Conservation (phyloP, 1,140 invertebrate genomes). For the Drosophila leontia region DNA sequence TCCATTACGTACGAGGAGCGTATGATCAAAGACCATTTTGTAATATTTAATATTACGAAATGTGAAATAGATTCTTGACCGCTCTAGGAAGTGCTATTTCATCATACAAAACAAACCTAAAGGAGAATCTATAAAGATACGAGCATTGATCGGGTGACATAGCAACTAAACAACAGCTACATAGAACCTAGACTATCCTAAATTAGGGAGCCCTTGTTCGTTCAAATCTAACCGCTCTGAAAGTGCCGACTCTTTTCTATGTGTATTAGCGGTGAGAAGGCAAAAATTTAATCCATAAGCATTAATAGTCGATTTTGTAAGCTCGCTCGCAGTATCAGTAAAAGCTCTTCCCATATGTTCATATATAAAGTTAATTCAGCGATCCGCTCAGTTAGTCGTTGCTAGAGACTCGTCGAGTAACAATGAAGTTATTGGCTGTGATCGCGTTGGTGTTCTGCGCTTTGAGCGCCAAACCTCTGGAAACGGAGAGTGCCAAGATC, state of each 20-base stretch:
- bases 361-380: neutral
- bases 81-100: neutral
- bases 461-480: slow-evolving; percentile 19
- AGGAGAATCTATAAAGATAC: slow-evolving; percentile 6
- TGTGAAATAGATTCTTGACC: neutral
- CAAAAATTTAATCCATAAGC: slow-evolving; percentile 22
- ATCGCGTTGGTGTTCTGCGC: slow-evolving; percentile 25
- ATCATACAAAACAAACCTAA: neutral
- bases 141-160: neutral
- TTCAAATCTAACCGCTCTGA: neutral
- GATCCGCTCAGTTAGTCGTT: slow-evolving; percentile 13
- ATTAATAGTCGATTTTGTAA: slow-evolving; percentile 25
- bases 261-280: slow-evolving; percentile 4
- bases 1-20: neutral
- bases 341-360: slow-evolving; percentile 19
- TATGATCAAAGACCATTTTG: neutral
- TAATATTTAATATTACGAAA: slow-evolving; percentile 1
- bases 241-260: neutral
- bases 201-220: neutral
- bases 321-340: slow-evolving; percentile 22
- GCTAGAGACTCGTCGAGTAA: slow-evolving; percentile 9
- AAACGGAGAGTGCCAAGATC: slow-evolving; percentile 58
- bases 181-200: slow-evolving; percentile 7
- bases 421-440: slow-evolving; percentile 34
- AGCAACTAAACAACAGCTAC: neutral